These are phyloP conservation scores for Nysson spinosus DNA, from an alignment of 2,888 invertebrate species.

Conservation along the genomic window DNA sequence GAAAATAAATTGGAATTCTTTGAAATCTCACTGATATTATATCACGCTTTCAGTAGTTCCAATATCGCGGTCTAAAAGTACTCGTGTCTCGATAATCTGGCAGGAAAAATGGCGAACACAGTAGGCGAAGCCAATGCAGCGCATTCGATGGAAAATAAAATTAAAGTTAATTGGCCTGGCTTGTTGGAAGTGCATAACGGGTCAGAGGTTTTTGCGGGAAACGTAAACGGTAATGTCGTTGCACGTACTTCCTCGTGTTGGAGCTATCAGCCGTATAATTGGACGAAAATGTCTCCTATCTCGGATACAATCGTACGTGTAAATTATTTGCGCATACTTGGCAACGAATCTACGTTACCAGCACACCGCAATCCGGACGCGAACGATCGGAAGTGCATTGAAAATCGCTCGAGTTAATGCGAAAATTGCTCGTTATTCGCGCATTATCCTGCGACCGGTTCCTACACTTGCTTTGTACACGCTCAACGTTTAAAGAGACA, in stretches of 20 bases:
- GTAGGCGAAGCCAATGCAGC: not conserved
- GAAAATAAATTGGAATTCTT: too few relatives aligned
- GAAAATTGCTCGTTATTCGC: slow-evolving; percentile 13
- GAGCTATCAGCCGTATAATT: slow-evolving; percentile 19
- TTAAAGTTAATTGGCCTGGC: slow-evolving; percentile 39
- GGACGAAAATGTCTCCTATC: slow-evolving; percentile 6
- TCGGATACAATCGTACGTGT: slow-evolving; percentile 7
- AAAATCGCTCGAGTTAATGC: not conserved
- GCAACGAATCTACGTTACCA: too few relatives aligned
- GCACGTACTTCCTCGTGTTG: slow-evolving; percentile 22
- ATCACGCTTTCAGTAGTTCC: too few relatives aligned
- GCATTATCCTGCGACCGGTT: not conserved
- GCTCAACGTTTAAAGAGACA: slow-evolving; percentile 28
- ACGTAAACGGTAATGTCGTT: slow-evolving; percentile 29
- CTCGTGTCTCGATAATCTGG: too few relatives aligned
- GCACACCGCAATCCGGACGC: slow-evolving; percentile 1
- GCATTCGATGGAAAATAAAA: slow-evolving; percentile 30
- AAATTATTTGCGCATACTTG: slow-evolving; percentile 17
- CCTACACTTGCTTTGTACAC: slow-evolving; percentile 1
- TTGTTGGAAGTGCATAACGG: slow-evolving; percentile 20
- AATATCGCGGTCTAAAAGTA: too few relatives aligned
- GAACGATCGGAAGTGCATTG: not conserved
- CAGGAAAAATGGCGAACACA: too few relatives aligned
- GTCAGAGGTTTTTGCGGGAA: slow-evolving; percentile 18
- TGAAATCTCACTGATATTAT: too few relatives aligned